A percentile compares a stretch with the other conserved stretches of the same genome.
Evolutionary conservation across 2,113 vertebrate genomes (phyloP).

Genomic region (Canis aureus): DNA sequence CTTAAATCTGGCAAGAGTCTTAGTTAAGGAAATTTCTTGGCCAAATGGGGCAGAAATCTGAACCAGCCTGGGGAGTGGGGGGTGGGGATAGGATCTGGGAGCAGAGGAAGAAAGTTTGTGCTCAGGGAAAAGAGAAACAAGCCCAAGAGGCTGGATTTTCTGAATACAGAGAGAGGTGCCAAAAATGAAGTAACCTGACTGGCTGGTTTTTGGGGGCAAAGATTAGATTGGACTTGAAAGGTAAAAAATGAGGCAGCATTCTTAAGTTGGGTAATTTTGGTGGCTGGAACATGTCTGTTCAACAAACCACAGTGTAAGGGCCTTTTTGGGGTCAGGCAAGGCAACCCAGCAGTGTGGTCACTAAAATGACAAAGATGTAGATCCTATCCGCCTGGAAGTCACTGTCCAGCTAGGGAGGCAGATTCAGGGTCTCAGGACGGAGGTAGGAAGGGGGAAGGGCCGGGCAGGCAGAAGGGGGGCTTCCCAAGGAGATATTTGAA

Average conservation of each 20-base stretch:
- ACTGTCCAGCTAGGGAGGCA: not conserved
- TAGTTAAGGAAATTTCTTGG: slow-evolving; percentile 62
- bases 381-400: not conserved
- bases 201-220: not conserved
- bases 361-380: not conserved
- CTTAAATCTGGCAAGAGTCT: slow-evolving; percentile 42
- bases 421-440: not conserved
- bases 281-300: not conserved
- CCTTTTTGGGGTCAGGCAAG: not conserved
- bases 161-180: not conserved
- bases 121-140: slow-evolving; percentile 29
- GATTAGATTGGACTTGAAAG: not conserved
- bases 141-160: not conserved
- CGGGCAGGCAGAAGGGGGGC: not conserved
- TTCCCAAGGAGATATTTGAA: not conserved
- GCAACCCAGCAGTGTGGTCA: not conserved
- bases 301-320: no score
- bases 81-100: not conserved
- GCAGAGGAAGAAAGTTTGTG: fast-evolving
- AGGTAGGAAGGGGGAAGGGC: no score
- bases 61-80: slow-evolving; percentile 53
- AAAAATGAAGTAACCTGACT: not conserved
- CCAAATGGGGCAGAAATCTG: slow-evolving; percentile 67
- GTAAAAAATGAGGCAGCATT: slow-evolving; percentile 40
- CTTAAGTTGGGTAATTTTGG: not conserved